These are phyloP conservation scores for Lasioglossum zephyrum DNA, from an alignment of 2,888 invertebrate genomes.

Conservation along the genomic window DNA sequence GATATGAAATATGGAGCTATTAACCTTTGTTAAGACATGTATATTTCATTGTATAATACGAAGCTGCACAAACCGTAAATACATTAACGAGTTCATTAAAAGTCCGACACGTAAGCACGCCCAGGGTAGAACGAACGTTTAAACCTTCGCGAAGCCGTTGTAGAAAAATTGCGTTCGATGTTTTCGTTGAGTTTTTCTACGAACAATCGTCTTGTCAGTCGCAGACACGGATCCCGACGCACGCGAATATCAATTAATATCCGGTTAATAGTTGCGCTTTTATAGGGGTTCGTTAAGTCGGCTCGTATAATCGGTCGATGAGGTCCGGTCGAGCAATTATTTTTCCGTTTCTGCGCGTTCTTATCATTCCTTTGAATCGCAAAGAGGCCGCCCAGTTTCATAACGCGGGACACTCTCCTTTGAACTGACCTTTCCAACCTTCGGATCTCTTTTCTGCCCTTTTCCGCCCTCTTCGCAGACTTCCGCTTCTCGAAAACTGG, in stretches of 20 bases:
- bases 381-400: neutral
- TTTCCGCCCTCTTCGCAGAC: neutral
- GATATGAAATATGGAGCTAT: neutral
- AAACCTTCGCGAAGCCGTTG: neutral
- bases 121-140: neutral
- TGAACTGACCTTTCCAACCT: constrained; percentile 17
- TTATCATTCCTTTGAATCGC: constrained; percentile 8
- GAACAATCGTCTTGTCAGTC: neutral
- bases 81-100: neutral
- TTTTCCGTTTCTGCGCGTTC: neutral
- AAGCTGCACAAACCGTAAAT: neutral
- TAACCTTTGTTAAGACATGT: neutral
- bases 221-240: neutral
- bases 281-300: neutral
- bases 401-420: neutral
- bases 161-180: neutral
- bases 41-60: neutral
- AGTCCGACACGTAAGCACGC: neutral
- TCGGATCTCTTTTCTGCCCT: neutral
- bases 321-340: constrained; percentile 13
- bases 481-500: constrained; percentile 18
- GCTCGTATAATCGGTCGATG: neutral
- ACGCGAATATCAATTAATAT: neutral
- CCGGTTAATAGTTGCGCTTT: neutral
- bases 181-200: neutral